Percentiles rank a stretch among this genome's conserved stretches.
Evolutionary conservation across 2,797 vertebrate species (phyloP).

Genomic region (Ctenopoma kingsleyae): DNA sequence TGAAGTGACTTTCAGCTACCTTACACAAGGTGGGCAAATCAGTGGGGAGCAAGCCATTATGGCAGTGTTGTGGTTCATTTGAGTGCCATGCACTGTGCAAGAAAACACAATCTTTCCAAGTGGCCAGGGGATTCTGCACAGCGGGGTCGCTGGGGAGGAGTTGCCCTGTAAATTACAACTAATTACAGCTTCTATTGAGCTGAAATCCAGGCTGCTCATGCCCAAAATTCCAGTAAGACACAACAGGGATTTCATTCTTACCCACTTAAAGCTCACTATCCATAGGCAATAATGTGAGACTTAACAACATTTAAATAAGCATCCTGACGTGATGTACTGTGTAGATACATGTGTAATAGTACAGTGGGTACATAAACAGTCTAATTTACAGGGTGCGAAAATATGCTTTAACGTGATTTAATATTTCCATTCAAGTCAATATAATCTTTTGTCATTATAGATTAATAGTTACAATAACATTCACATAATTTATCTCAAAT

Average conservation of each 20-base stretch:
- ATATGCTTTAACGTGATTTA: not conserved
- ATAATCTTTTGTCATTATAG: conserved; percentile 1
- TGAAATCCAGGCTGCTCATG: conserved; percentile 71
- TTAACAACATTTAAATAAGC: conserved; percentile 53
- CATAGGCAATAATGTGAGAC: conserved; percentile 53
- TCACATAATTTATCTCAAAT: conserved; percentile 5
- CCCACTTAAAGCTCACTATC: conserved; percentile 60
- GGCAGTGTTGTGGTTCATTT: conserved; percentile 84
- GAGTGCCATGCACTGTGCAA: conserved; percentile 80
- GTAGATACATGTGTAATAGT: conserved; percentile 5
- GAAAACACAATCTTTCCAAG: conserved; percentile 84
- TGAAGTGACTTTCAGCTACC: conserved; percentile 88
- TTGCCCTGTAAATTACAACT: conserved; percentile 85
- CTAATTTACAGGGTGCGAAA: not conserved
- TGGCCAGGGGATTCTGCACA: conserved; percentile 82
- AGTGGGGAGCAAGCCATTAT: conserved; percentile 84
- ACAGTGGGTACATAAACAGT: not conserved
- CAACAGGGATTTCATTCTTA: conserved; percentile 70
- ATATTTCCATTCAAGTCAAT: conserved; percentile 10
- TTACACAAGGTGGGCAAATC: conserved; percentile 89
- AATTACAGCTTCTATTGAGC: conserved; percentile 85
- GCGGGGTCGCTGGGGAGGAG: conserved; percentile 80
- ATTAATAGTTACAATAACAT: not conserved
- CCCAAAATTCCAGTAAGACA: conserved; percentile 70
- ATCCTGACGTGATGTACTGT: not conserved